Percentiles rank a stretch among this genome's conserved stretches.
These are phyloP conservation scores for Enteromius treurensis DNA, from an alignment of 2,797 vertebrate species.

Conservation along the genomic window DNA sequence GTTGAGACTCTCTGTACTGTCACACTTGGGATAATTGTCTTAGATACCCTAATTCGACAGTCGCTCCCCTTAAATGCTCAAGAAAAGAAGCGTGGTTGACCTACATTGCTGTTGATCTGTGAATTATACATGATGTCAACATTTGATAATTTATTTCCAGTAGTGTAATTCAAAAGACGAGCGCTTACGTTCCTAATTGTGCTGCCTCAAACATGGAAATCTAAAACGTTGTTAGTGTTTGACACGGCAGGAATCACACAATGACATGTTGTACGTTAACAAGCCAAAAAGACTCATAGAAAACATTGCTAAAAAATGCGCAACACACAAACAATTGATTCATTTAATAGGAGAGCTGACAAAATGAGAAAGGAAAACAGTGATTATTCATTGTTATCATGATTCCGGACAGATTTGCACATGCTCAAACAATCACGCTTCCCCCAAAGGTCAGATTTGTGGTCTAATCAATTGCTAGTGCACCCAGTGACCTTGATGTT, in stretches of 20 bases:
- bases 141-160: conserved; percentile 64
- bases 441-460: conserved; percentile 29
- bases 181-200: conserved; percentile 59
- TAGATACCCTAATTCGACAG: conserved; percentile 63
- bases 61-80: conserved; percentile 60
- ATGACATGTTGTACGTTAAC: conserved; percentile 3
- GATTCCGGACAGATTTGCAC: conserved; percentile 37
- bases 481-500: conserved; percentile 12
- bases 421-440: conserved; percentile 44
- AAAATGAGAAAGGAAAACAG: conserved; percentile 48
- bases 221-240: conserved; percentile 60
- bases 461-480: conserved; percentile 31
- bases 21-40: conserved; percentile 71
- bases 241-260: conserved; percentile 63
- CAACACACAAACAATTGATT: conserved; percentile 3
- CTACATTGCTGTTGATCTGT: conserved; percentile 66
- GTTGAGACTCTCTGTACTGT: conserved; percentile 61
- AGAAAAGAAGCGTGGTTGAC: conserved; percentile 62
- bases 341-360: conserved; percentile 59
- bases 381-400: conserved; percentile 31
- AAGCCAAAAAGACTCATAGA: background rate
- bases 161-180: conserved; percentile 52
- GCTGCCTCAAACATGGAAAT: conserved; percentile 37
- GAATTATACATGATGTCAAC: conserved; percentile 64
- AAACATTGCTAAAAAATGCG: background rate